Evolutionary conservation across 2,797 vertebrate genomes (phyloP).

Genomic region (Anolis apletophallus): DNA sequence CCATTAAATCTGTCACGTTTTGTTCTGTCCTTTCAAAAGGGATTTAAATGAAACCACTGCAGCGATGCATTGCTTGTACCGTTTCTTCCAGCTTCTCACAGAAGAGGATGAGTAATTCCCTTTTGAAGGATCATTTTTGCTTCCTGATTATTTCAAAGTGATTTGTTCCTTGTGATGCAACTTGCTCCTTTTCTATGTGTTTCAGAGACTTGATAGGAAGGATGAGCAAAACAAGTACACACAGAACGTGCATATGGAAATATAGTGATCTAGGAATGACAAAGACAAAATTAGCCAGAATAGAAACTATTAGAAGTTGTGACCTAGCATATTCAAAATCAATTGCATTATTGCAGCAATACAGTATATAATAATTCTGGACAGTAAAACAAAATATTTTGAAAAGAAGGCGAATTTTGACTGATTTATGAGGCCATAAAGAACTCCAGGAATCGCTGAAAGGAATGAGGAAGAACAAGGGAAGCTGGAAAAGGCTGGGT

Average conservation of each 20-base stretch:
- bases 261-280: constrained; percentile 87
- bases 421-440: too few species aligned
- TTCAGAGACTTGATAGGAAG: constrained; percentile 80
- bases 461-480: too few species aligned
- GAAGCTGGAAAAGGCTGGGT: too few species aligned
- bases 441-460: too few species aligned
- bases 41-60: constrained; percentile 48
- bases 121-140: constrained; percentile 67
- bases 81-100: background rate
- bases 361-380: background rate
- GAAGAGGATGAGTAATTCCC: background rate
- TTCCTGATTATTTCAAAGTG: constrained; percentile 73
- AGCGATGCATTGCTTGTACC: constrained; percentile 21
- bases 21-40: constrained; percentile 50
- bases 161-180: constrained; percentile 10
- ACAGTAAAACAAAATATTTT: background rate
- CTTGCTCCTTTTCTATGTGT: constrained; percentile 43
- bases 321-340: background rate
- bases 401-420: too few species aligned
- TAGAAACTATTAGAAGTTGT: background rate
- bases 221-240: constrained; percentile 85
- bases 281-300: constrained; percentile 60
- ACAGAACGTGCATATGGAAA: constrained; percentile 91
- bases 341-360: background rate
- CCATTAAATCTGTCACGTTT: constrained; percentile 53